Percentiles rank a stretch among this genome's conserved stretches.
Conservation (phyloP, 2,888 invertebrate genomes). For the Pollenia angustigena region DNA sequence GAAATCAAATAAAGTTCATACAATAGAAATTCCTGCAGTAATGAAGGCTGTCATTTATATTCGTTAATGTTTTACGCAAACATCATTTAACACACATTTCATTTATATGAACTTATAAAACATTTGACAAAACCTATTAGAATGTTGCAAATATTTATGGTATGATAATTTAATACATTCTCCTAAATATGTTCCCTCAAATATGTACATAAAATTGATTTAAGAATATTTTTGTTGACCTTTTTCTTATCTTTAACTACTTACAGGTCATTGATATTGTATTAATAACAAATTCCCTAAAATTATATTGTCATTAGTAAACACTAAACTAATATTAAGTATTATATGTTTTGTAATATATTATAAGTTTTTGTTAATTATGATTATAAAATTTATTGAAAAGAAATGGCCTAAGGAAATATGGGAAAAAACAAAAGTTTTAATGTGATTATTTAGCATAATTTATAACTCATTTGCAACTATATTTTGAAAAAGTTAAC, state of each 20-base stretch:
- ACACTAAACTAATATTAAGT: too few relatives aligned
- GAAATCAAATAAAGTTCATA: neutral
- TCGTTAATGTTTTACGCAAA: conserved; percentile 1
- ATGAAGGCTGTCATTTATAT: conserved; percentile 32
- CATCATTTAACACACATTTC: neutral
- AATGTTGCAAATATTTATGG: neutral
- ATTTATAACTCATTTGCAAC: conserved; percentile 20
- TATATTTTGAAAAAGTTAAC: too few relatives aligned
- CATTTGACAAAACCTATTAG: conserved; percentile 1
- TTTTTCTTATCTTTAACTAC: conserved; percentile 14
- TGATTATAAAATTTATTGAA: neutral
- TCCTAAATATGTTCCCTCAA: too few relatives aligned
- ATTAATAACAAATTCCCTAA: conserved; percentile 29
- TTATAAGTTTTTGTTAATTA: neutral
- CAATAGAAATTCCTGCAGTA: conserved; percentile 1
- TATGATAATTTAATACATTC: neutral
- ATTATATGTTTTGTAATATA: neutral
- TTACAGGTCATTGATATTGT: conserved; percentile 12
- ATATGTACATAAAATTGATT: neutral
- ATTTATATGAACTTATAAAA: neutral
- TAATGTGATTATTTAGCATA: neutral
- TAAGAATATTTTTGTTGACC: neutral
- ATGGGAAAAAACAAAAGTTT: neutral
- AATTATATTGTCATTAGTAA: conserved; percentile 10
- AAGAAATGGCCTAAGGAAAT: neutral